These are phyloP conservation scores for Galerucella calmariensis DNA, from an alignment of 2,888 invertebrate species.

Conservation along the genomic window DNA sequence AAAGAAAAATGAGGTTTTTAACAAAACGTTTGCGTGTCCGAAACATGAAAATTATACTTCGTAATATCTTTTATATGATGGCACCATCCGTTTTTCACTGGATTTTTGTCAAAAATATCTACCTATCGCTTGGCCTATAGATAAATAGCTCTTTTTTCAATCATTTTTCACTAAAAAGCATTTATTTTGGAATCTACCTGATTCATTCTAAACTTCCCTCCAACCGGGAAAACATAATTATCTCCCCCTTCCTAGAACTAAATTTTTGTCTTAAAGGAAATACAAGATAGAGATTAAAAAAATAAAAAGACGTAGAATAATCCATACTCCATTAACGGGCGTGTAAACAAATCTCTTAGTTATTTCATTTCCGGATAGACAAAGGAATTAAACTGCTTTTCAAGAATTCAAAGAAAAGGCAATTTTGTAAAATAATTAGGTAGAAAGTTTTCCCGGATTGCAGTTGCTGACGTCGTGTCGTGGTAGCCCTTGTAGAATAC, in stretches of 20 bases:
- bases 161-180: too few relatives aligned
- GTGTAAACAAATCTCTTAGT: constrained; percentile 42
- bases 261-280: constrained; percentile 18
- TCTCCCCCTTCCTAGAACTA: constrained; percentile 3
- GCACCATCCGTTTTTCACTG: too few relatives aligned
- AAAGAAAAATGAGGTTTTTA: too few relatives aligned
- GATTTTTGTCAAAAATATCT: too few relatives aligned
- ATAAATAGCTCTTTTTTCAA: too few relatives aligned
- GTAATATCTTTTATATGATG: too few relatives aligned
- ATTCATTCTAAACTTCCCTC: not conserved
- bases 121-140: too few relatives aligned
- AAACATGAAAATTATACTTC: too few relatives aligned
- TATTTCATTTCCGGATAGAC: constrained; percentile 44
- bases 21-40: too few relatives aligned
- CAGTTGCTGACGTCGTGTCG: constrained; percentile 38
- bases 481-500: constrained; percentile 12
- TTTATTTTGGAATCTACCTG: not conserved
- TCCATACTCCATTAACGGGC: constrained; percentile 34
- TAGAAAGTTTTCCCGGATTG: constrained; percentile 44
- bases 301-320: constrained; percentile 17
- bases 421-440: constrained; percentile 48
- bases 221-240: constrained; percentile 1
- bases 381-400: constrained; percentile 45
- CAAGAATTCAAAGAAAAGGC: constrained; percentile 43
- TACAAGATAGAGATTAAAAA: constrained; percentile 17